Percentiles rank a stretch among this genome's conserved stretches.
Conservation (phyloP, 2,888 invertebrate species). For the Dicycla oo region DNA sequence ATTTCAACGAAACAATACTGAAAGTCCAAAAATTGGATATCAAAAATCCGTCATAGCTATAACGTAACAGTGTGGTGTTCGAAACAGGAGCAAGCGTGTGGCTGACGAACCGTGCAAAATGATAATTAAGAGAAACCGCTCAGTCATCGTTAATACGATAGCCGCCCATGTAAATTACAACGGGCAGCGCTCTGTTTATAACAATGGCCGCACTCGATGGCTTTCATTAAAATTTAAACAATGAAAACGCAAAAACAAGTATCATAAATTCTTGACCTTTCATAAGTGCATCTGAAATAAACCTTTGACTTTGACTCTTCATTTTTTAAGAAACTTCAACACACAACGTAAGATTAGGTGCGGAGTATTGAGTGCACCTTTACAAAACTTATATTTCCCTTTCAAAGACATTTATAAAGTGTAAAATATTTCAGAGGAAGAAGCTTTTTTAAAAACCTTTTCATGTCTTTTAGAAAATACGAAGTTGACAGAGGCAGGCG, state of each 20-base stretch:
- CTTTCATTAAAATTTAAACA: constrained; percentile 84
- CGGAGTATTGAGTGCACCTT: constrained; percentile 28
- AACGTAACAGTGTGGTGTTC: constrained; percentile 56
- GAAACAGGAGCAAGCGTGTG: constrained; percentile 79
- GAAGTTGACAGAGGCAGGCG: constrained; percentile 67
- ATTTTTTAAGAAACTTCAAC: constrained; percentile 62
- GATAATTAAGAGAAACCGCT: constrained; percentile 90
- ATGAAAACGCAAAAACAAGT: constrained; percentile 72
- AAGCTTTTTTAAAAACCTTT: constrained; percentile 71
- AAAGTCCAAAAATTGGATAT: constrained; percentile 19
- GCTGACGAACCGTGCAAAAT: constrained; percentile 89
- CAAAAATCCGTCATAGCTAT: constrained; percentile 43
- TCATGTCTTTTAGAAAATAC: constrained; percentile 73
- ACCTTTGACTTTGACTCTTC: constrained; percentile 23
- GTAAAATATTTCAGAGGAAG: constrained; percentile 66
- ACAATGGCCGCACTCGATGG: constrained; percentile 83
- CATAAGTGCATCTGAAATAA: constrained; percentile 24
- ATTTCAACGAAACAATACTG: constrained; percentile 3
- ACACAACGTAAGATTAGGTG: constrained; percentile 33
- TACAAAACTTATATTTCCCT: constrained; percentile 35
- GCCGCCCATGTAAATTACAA: constrained; percentile 86
- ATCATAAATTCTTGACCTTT: constrained; percentile 35
- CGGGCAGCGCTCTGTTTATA: constrained; percentile 77
- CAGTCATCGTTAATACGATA: constrained; percentile 89
- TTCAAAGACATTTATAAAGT: constrained; percentile 60